Evolutionary conservation across 2,888 invertebrate genomes (phyloP), one percentile per base, ranked within the genome.

Genomic region (Drosophila affinis): DNA sequence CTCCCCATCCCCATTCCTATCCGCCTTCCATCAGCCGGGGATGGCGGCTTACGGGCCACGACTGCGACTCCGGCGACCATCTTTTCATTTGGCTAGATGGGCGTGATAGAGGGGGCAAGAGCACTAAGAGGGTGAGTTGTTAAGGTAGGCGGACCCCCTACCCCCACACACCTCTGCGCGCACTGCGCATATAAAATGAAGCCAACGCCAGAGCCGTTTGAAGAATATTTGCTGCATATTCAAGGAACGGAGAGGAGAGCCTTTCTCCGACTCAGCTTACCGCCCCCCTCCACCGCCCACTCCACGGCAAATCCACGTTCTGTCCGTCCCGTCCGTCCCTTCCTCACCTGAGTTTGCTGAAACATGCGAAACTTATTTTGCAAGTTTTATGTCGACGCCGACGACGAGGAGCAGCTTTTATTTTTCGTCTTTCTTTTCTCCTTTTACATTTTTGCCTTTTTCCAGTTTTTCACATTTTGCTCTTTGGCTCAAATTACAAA

Each of bases 301-400:
- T 65, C 64, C 65, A 69, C 74, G 55, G 51, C 59, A 81, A 81
- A 77, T 73, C 62, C 81, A 88, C 70, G 59, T 60, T 69, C 56
- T 46, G 47, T 21, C 24, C 9, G 21, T 21, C 17, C 45, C 78
- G 69, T 74, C 79, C 69, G 69, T 58, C 64, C 62, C 59, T 39
- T 46, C 52, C 51, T 63, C 76, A 81, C 79, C 88, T 87, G 81
- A 70, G 77, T 72, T 87, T 75, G 74, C 74, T 80, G 81, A 88
- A 85, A 85, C 85, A 84, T 84, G 85, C 82, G 80, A 88, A 88
- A 89, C 81, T 89, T 86, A 89, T 88, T 90, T 84, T 89, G 80
- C 87, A 90, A 87, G 78, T 90, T 88, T 89, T 85, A 89, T 87
- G 88, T 81, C 77, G 75, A 69, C 83, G 76, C 79, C 77, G 68